phyloP scores from a whole-genome alignment of 2,797 vertebrate species.

The Acrossocheilus fasciatus region DNA sequence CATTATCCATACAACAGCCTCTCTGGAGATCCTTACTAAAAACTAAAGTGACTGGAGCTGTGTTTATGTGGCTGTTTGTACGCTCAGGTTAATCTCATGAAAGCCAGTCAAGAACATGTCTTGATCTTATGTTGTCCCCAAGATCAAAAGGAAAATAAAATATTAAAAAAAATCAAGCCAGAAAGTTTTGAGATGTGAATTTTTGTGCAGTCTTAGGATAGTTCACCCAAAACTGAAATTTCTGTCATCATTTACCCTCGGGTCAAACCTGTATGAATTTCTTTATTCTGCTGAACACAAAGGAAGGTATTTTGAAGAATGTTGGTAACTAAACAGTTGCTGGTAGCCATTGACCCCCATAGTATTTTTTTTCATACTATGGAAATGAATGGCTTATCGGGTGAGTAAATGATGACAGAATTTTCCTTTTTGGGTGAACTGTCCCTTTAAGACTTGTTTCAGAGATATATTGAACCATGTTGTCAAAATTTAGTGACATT shows the following conservation, averaged over 20 bases:
- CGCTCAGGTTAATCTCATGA: neutral
- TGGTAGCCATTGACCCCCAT: neutral
- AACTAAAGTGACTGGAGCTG: slow-evolving; percentile 31
- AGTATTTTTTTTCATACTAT: neutral
- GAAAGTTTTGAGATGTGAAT: neutral
- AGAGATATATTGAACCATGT: neutral
- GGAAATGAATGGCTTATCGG: neutral
- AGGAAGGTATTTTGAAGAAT: neutral
- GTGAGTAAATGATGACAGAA: neutral
- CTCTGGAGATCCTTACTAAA: slow-evolving; percentile 43
- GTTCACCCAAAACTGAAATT: neutral
- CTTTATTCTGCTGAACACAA: neutral
- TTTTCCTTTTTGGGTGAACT: neutral
- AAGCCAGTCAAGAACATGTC: neutral
- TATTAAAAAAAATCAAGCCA: neutral
- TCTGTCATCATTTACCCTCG: neutral
- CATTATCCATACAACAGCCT: slow-evolving; percentile 52
- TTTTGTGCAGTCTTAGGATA: neutral
- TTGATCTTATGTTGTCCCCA: neutral
- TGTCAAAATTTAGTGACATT: neutral
- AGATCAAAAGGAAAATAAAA: neutral
- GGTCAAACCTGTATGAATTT: neutral
- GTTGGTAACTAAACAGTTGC: neutral
- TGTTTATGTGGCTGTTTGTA: slow-evolving; percentile 18
- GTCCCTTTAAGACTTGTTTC: neutral